phyloP scores from a whole-genome alignment of 2,113 vertebrate genomes.

The Piaya cayana region DNA sequence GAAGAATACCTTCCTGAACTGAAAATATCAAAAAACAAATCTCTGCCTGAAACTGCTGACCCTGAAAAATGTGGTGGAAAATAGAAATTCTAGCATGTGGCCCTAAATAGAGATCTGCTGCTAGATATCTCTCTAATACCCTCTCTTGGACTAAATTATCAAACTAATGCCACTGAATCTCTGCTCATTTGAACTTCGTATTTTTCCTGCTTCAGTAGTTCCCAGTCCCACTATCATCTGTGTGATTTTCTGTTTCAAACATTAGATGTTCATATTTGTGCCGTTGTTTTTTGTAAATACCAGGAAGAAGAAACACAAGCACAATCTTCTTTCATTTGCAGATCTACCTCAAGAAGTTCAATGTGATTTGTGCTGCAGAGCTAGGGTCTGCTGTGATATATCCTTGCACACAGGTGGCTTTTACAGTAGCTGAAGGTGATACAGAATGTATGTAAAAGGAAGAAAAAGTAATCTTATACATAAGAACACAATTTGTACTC shows the following conservation, averaged over 20 bases:
- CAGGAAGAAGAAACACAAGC: constrained; percentile 15
- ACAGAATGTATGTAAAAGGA: neutral
- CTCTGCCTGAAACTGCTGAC: constrained; percentile 41
- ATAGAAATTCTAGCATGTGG: constrained; percentile 33
- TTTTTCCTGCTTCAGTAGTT: constrained; percentile 39
- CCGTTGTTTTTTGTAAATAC: neutral
- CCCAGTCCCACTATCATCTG: neutral
- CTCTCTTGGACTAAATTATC: constrained; percentile 22
- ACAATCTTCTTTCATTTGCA: constrained; percentile 33
- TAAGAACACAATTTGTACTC: constrained; percentile 9
- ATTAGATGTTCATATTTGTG: neutral
- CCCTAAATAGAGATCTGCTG: constrained; percentile 10
- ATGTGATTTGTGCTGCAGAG: constrained; percentile 5
- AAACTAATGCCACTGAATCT: constrained; percentile 31
- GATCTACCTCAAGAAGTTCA: constrained; percentile 47
- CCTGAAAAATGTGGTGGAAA: constrained; percentile 27
- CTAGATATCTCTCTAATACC: constrained; percentile 6
- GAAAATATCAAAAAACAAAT: constrained; percentile 27
- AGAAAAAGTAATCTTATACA: neutral
- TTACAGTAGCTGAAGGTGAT: constrained; percentile 32
- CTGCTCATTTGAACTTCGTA: constrained; percentile 16
- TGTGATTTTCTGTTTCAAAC: constrained; percentile 51
- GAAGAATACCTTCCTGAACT: neutral
- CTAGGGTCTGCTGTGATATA: neutral
- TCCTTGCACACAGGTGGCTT: constrained; percentile 15